These are phyloP conservation scores for Ormyrus labotus DNA, from an alignment of 2,888 invertebrate species.

Conservation along the genomic window DNA sequence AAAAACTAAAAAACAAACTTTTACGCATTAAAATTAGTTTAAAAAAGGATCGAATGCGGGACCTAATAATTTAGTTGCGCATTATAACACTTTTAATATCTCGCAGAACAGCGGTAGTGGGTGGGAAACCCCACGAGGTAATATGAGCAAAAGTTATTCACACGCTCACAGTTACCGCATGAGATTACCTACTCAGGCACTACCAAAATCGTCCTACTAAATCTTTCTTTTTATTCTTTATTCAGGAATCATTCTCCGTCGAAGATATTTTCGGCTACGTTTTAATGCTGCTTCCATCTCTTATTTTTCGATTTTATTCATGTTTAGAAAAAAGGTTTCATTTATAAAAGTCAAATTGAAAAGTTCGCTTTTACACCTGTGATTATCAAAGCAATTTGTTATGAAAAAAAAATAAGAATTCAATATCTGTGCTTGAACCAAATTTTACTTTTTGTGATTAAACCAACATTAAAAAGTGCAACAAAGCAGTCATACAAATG, in stretches of 20 bases:
- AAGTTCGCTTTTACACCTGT: not conserved
- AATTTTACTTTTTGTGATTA: constrained; percentile 21
- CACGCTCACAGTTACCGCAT: constrained; percentile 97
- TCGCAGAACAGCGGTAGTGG: constrained; percentile 77
- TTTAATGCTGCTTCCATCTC: constrained; percentile 40
- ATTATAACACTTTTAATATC: constrained; percentile 51
- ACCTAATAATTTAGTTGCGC: not conserved
- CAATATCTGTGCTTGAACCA: constrained; percentile 1
- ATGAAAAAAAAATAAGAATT: constrained; percentile 14
- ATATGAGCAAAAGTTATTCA: constrained; percentile 81
- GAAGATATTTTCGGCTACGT: constrained; percentile 37
- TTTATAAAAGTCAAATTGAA: constrained; percentile 8
- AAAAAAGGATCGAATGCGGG: constrained; percentile 12
- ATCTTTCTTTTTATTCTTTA: constrained; percentile 26
- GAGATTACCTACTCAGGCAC: constrained; percentile 88
- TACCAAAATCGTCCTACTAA: constrained; percentile 67
- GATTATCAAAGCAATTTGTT: constrained; percentile 37
- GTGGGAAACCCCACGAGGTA: constrained; percentile 91
- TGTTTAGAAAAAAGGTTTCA: constrained; percentile 1
- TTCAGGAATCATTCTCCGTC: constrained; percentile 33
- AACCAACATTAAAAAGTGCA: constrained; percentile 23
- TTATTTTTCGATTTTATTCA: constrained; percentile 22
- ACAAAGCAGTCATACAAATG: constrained; percentile 2
- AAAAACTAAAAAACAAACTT: not conserved
- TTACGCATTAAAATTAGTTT: constrained; percentile 8